Percentiles rank a stretch among this genome's conserved stretches.
These are phyloP conservation scores for Apeira syringaria DNA, from an alignment of 2,888 invertebrate species.

Conservation along the genomic window DNA sequence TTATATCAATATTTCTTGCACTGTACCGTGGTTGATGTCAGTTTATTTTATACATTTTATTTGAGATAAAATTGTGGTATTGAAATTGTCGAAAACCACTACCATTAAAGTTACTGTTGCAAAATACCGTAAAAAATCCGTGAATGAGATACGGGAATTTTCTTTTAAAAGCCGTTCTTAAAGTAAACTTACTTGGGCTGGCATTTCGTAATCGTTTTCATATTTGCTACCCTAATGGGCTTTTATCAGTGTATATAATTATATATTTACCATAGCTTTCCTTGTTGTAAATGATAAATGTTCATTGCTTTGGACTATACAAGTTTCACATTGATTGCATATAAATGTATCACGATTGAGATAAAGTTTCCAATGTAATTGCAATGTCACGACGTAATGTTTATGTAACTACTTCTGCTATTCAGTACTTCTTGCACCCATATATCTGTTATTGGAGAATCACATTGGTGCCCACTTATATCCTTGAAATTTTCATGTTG, in stretches of 20 bases:
- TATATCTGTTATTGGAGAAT: too few species aligned
- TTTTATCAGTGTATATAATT: neutral
- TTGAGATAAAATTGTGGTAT: conserved; percentile 2
- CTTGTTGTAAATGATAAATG: too few species aligned
- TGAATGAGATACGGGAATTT: conserved; percentile 6
- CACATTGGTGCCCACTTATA: too few species aligned
- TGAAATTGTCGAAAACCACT: conserved; percentile 9
- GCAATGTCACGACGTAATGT: conserved; percentile 11
- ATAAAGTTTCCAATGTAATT: conserved; percentile 8
- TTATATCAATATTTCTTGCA: conserved; percentile 18
- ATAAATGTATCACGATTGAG: neutral
- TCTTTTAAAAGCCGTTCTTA: conserved; percentile 17
- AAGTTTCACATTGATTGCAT: too few species aligned
- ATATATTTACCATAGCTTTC: too few species aligned
- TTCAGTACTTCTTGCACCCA: conserved; percentile 7
- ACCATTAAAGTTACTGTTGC: conserved; percentile 2
- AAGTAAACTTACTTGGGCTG: conserved; percentile 32
- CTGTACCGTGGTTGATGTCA: conserved; percentile 17
- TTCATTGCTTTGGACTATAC: too few species aligned
- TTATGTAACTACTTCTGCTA: conserved; percentile 12
- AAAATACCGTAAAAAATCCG: conserved; percentile 15
- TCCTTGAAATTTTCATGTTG: too few species aligned
- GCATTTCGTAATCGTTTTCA: conserved; percentile 37
- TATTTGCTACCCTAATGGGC: conserved; percentile 17
- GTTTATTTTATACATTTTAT: conserved; percentile 13